Base-by-base conservation (phyloP, 2,888 invertebrate species). In the Timema cristinae region DNA sequence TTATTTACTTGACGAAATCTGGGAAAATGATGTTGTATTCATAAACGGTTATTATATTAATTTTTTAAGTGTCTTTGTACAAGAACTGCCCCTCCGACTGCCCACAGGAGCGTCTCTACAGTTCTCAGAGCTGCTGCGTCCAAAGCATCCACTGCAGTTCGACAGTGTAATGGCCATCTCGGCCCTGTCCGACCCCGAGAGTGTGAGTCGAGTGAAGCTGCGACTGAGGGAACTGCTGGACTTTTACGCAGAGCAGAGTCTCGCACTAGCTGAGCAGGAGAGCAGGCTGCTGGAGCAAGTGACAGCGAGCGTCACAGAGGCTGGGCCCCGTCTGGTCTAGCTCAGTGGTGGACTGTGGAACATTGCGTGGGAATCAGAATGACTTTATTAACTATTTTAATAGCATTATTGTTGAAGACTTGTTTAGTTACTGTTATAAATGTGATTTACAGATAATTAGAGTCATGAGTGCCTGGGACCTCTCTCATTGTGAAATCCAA, bases 91-190 rank as follows among this genome's bases (percentile, higher is more conserved):
- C 32, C 32, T 32, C 32, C 32, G 32, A 32, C 32, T 32, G 32
- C 32, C 32, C 54, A 13, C 80, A 80, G 84, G 80, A 11, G 81
- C 81, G 52, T 77, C 86, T 13, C 76, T 83, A 0, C 82, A 86
- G 51, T 86, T 90, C 76, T 89, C 91, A 0, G 85, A 87, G 73
- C 88, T 90, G 75, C 82, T 93, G 50, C 85, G 87, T 72, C 94
- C 96, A 0, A 84, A 87, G 68, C 87, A 83, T 77, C 77, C 89
- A 0, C 81, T 95, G 7, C 84, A 87, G 70, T 96, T 97, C 82
- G 87, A 91, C 76, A 87, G 91, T 76, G 86, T 97, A 71, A 81
- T 95, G 72, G 87, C 91, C 2, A 90, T 95, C 76, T 93, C 94
- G 6, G 91, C 92, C 0, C 84, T 87, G 75, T 84, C 85, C 73